Conservation (phyloP, 2,888 invertebrate genomes). For the Drosophila histrio region DNA sequence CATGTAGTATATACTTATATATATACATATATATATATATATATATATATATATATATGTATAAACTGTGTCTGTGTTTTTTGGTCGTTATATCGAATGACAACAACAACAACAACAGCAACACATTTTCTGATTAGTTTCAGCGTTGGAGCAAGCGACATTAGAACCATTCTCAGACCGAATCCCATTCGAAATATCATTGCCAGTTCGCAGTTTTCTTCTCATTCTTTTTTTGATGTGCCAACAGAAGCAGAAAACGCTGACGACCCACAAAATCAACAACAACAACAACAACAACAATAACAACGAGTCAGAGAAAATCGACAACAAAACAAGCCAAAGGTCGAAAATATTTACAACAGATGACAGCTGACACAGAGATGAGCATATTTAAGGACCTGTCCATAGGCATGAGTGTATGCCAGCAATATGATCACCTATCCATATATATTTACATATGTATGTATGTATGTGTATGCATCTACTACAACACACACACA, state of each 20-base stretch:
- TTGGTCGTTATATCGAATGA: constrained; percentile 50
- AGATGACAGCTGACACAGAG: constrained; percentile 47
- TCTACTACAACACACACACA: background rate
- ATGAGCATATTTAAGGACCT: constrained; percentile 28
- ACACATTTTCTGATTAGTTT: constrained; percentile 76
- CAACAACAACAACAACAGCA: constrained; percentile 47
- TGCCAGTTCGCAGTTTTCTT: constrained; percentile 13
- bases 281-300: constrained; percentile 11
- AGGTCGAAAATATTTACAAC: constrained; percentile 54
- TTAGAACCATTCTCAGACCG: constrained; percentile 41
- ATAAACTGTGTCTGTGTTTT: constrained; percentile 8
- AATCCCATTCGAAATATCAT: constrained; percentile 34
- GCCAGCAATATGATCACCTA: background rate
- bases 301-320: constrained; percentile 8
- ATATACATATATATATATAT: background rate
- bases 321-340: constrained; percentile 48
- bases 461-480: too few relatives aligned
- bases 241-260: constrained; percentile 27
- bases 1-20: background rate
- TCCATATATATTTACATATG: too few relatives aligned
- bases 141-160: constrained; percentile 42
- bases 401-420: background rate
- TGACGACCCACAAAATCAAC: constrained; percentile 18
- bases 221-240: constrained; percentile 23
- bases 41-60: background rate